Base-by-base conservation (phyloP, 1,140 invertebrate genomes). In the Eumaeus atala region DNA sequence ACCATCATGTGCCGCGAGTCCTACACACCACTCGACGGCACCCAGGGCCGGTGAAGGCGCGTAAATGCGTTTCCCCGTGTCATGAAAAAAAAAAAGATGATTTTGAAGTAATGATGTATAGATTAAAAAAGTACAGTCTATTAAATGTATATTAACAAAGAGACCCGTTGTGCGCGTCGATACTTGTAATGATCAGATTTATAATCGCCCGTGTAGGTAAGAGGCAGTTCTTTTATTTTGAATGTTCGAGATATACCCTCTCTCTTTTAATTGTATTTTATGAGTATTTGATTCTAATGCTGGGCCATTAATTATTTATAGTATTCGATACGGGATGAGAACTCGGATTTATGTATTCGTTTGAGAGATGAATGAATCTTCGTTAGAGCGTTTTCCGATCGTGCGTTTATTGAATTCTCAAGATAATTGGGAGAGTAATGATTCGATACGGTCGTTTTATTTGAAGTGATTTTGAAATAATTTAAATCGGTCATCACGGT, bases 181-280 rank as follows among this genome's bases (percentile, higher is more conserved):
- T 77, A 76, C 74, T 79, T 82, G 81, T 84, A 84, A 84, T 84
- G 79, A 79, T 83, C 77, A 74, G 80, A 86, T 84, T 86, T 84
- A 87, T 84, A 87, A 84, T 87, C 83, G 80, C 77, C 67, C 77
- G 74, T 68, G 83, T 87, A 84, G 81, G 83, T 87, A 87, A 82
- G 74, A 74, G 62, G 59, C 63, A 66, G 54, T 74, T 84, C 75
- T 84, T 85, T 84, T 82, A 80, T 84, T 83, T 84, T 84, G 59
- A 72, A 74, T 76, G 74, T 63, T 59, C 68, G 72, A 78, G 68
- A 82, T 80, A 77, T 77, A 71, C 74, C 74, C 74, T 84, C 77
- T 87, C 81, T 83, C 77, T 83, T 83, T 84, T 87, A 87, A 86
- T 86, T 86, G 83, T 86, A 86, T 86, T 86, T 86, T 84, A 84